A percentile compares a stretch with the other conserved stretches of the same genome.
phyloP scores from a whole-genome alignment of 2,888 invertebrate species.

The Drosophila colorata region DNA sequence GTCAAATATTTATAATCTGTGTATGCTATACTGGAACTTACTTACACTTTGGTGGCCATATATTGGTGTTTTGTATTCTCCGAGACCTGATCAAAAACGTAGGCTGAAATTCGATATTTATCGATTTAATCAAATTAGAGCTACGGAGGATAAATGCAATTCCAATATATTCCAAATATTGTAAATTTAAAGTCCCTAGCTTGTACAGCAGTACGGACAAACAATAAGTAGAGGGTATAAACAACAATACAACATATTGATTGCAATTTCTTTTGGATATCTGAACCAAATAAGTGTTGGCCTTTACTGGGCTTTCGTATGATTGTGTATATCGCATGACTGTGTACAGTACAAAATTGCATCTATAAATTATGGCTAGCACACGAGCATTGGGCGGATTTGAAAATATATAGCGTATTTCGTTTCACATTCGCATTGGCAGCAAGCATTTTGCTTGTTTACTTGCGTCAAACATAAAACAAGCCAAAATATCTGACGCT shows the following conservation, averaged over 20 bases:
- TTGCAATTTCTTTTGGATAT: slow-evolving; percentile 1
- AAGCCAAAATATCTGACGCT: slow-evolving; percentile 51
- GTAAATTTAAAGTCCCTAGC: too few species aligned
- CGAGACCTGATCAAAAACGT: too few species aligned
- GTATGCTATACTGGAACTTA: too few species aligned
- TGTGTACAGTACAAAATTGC: slow-evolving; percentile 20
- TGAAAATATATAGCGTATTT: slow-evolving; percentile 73
- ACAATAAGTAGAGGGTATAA: too few species aligned
- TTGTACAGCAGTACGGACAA: too few species aligned
- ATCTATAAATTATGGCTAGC: slow-evolving; percentile 12
- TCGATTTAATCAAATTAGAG: too few species aligned
- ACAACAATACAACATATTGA: neutral
- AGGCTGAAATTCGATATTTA: too few species aligned
- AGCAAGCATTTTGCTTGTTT: slow-evolving; percentile 68
- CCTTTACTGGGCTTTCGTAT: neutral
- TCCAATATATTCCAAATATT: too few species aligned
- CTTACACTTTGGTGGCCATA: too few species aligned
- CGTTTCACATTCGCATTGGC: slow-evolving; percentile 63
- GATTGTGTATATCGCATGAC: slow-evolving; percentile 19
- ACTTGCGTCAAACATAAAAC: slow-evolving; percentile 79
- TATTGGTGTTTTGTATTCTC: too few species aligned
- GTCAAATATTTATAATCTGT: too few species aligned
- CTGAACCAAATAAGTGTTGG: neutral
- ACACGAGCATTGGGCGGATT: slow-evolving; percentile 24
- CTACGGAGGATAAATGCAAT: too few species aligned